A percentile compares a stretch with the other conserved stretches of the same genome.
These are phyloP conservation scores for Antitype chi DNA, from an alignment of 2,888 invertebrate genomes.

Conservation along the genomic window DNA sequence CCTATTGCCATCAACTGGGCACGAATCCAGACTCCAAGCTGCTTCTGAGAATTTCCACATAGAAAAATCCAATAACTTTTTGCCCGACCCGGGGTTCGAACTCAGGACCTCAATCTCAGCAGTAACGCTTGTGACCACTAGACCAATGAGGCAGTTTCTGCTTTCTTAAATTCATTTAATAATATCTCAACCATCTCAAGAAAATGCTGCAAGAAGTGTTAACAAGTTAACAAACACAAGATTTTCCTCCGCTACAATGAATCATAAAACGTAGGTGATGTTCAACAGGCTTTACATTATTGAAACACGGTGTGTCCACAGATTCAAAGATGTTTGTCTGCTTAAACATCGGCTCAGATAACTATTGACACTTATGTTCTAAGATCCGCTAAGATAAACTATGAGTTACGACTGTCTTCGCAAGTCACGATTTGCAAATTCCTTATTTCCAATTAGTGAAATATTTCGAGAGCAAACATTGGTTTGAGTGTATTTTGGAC, in stretches of 20 bases:
- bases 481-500: constrained; percentile 18
- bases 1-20: no score
- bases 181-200: constrained; percentile 8
- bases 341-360: constrained; percentile 45
- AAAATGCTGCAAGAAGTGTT: constrained; percentile 8
- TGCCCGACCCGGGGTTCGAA: no score
- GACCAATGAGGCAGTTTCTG: not conserved
- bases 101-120: no score
- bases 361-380: constrained; percentile 48
- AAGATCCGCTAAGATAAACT: constrained; percentile 29
- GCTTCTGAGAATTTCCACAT: no score
- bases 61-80: no score
- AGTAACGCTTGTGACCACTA: no score
- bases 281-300: constrained; percentile 48
- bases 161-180: not conserved
- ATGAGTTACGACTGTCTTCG: constrained; percentile 13
- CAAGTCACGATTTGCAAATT: constrained; percentile 20
- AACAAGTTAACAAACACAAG: constrained; percentile 17
- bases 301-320: constrained; percentile 56
- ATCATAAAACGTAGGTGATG: constrained; percentile 37
- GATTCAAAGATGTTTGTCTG: constrained; percentile 64
- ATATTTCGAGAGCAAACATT: constrained; percentile 45
- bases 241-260: constrained; percentile 4
- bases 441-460: constrained; percentile 25
- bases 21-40: no score